A percentile compares a stretch with the other conserved stretches of the same genome.
Conservation (phyloP, 2,888 invertebrate species). For the Syritta pipiens region DNA sequence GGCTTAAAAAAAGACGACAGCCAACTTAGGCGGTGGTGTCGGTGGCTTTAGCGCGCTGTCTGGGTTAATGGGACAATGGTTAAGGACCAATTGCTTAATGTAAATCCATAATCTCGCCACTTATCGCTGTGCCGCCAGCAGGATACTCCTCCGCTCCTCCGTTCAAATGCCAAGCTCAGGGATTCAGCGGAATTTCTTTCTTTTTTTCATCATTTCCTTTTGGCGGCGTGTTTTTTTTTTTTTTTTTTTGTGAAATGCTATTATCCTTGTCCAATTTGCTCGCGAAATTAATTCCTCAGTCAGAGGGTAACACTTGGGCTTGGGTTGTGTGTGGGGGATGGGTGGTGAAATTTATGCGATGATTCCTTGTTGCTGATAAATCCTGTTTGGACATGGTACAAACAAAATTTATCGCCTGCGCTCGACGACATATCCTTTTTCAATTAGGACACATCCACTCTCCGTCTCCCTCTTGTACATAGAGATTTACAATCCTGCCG, state of each 20-base stretch:
- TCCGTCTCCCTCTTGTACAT: no score
- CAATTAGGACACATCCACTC: slow-evolving; percentile 59
- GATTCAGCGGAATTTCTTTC: slow-evolving; percentile 4
- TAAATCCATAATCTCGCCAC: slow-evolving; percentile 61
- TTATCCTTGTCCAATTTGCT: slow-evolving; percentile 65
- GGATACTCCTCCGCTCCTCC: no score
- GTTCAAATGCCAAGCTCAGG: slow-evolving; percentile 15
- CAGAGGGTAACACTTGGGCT: slow-evolving; percentile 41
- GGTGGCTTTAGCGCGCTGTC: slow-evolving; percentile 14
- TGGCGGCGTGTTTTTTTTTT: not conserved
- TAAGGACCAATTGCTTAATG: slow-evolving; percentile 65
- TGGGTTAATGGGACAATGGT: slow-evolving; percentile 62
- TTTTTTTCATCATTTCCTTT: slow-evolving; percentile 1
- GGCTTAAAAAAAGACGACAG: slow-evolving; percentile 42
- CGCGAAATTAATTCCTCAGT: slow-evolving; percentile 59
- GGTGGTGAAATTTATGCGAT: slow-evolving; percentile 58
- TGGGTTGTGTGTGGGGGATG: not conserved
- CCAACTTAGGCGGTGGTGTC: no score
- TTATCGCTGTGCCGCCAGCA: slow-evolving; percentile 56
- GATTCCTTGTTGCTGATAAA: slow-evolving; percentile 65
- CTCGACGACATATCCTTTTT: slow-evolving; percentile 61
- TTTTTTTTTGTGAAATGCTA: slow-evolving; percentile 14
- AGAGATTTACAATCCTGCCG: slow-evolving; percentile 30
- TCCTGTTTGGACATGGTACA: slow-evolving; percentile 42
- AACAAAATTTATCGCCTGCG: slow-evolving; percentile 55